Evolutionary conservation across 2,113 vertebrate genomes (phyloP), one percentile per base, ranked within the genome.

Genomic region (Tiliqua scincoides): DNA sequence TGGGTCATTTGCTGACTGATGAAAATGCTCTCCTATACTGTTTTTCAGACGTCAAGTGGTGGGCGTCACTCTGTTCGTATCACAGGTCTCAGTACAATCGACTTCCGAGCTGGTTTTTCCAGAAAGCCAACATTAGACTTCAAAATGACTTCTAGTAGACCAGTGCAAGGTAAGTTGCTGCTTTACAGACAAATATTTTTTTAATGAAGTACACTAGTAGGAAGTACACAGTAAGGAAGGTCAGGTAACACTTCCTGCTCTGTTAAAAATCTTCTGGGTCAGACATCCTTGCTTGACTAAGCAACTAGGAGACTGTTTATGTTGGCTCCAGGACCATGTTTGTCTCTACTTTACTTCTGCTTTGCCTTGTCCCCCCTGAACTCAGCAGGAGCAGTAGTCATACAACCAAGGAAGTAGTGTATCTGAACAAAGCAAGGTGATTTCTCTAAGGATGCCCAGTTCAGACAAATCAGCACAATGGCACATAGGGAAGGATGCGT

Each of bases 1-100:
- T 72, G 72, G 54, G 4, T 61, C 77, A 76, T 57, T 9, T 17
- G 37, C 43, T 85, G 0, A 2, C 59, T 43, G 1, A 62, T 83
- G 17, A 84, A 3, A 0, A 4, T 17, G 23, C 79, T 94, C 20
- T 91, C 6, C 0, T 84, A 81, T 1, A 88, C 30, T 89, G 76
- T 54, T 91, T 68, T 91, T 5, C 94, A 99, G 99, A 98, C 96
- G 0, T 97, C 97, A 0, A 99, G 99, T 93, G 97, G 95, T 77
- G 99, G 98, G 88, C 96, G 99, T 59, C 99, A 99, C 91, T 99
- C 99, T 0, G 95, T 99, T 52, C 98, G 99, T 15, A 98, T 99
- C 89, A 98, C 99, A 0, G 99, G 99, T 10, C 98, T 99, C 91
- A 99, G 99, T 94, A 98, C 96, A 40, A 98, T 99, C n/a, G 99